A percentile compares a stretch with the other conserved stretches of the same genome.
These are phyloP conservation scores for Anguilla megastoma DNA, from an alignment of 2,797 vertebrate species.

Conservation along the genomic window DNA sequence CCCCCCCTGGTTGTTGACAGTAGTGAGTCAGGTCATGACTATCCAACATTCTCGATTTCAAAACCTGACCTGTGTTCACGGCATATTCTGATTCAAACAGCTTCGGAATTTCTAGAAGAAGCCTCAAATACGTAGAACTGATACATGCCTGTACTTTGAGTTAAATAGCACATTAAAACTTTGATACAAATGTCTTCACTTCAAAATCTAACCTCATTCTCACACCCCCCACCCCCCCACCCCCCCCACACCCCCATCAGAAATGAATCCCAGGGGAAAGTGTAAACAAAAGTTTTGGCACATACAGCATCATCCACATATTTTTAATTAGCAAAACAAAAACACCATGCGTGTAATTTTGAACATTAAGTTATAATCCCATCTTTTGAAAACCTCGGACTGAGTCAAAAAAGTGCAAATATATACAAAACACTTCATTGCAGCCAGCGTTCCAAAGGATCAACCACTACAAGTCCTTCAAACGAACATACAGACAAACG, in stretches of 20 bases:
- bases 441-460: constrained; percentile 57
- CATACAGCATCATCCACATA: constrained; percentile 64
- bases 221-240: constrained; percentile 44
- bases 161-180: background rate
- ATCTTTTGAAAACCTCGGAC: constrained; percentile 55
- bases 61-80: no score
- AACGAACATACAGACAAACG: constrained; percentile 45
- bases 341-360: constrained; percentile 61
- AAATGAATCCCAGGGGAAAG: constrained; percentile 54
- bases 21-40: no score
- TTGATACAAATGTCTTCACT: constrained; percentile 51
- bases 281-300: constrained; percentile 59
- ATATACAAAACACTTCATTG: constrained; percentile 68
- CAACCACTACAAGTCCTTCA: constrained; percentile 52
- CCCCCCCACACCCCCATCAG: constrained; percentile 33
- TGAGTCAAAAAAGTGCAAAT: constrained; percentile 64
- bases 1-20: no score
- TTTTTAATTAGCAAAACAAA: constrained; percentile 63
- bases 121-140: background rate
- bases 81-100: background rate
- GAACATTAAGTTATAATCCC: constrained; percentile 59
- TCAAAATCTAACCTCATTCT: constrained; percentile 50
- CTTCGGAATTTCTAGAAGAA: background rate
- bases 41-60: no score
- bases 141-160: constrained; percentile 17